Base-by-base conservation (phyloP, 2,113 vertebrate species). In the Casuarius casuarius region DNA sequence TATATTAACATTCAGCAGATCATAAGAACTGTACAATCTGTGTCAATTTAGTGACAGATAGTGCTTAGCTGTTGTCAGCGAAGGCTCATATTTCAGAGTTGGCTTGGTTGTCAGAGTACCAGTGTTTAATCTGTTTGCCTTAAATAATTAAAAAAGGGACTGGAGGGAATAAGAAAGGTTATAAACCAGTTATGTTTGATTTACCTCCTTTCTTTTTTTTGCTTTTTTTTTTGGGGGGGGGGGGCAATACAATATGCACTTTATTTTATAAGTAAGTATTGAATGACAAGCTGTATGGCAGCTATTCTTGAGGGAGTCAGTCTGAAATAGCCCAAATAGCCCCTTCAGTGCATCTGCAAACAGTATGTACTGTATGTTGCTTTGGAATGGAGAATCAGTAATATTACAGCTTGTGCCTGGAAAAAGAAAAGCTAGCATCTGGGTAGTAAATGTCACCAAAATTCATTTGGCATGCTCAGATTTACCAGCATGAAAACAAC, bases 361-460 rank as follows among this genome's bases (percentile, higher is more conserved):
- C 38, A 48, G 77, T 67, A 61, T 10, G 31, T 38, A 20, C 65
- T 71, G 28, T 10, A 31, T 46, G 68, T 7, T 82, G 90, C 63
- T 61, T 79, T 15, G 4, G 26, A 84, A 84, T 1, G 1, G n/a
- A 48, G 48, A 90, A 80, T 87, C 5, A 0, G n/a, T 42, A 71
- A 14, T 23, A 58, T 90, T 95, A 68, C 1, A 38, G 0, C 48
- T 29, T 63, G 56, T 77, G 85, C 74, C 31, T 58, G 38, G 68
- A 86, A 79, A 80, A 84, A 73, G 74, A 81, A 91, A 95, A 76
- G 15, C 51, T 91, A 54, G 72, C 21, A 92, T 82, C 40, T 52
- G 66, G 49, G 80, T 81, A 96, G 72, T 91, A 96, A 97, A 96
- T 96, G 63, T 95, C 95, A 96, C 94, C 92, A 84, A 97, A 97